These are phyloP conservation scores for Crotalus tigris DNA, from an alignment of 2,113 vertebrate species.

Conservation along the genomic window DNA sequence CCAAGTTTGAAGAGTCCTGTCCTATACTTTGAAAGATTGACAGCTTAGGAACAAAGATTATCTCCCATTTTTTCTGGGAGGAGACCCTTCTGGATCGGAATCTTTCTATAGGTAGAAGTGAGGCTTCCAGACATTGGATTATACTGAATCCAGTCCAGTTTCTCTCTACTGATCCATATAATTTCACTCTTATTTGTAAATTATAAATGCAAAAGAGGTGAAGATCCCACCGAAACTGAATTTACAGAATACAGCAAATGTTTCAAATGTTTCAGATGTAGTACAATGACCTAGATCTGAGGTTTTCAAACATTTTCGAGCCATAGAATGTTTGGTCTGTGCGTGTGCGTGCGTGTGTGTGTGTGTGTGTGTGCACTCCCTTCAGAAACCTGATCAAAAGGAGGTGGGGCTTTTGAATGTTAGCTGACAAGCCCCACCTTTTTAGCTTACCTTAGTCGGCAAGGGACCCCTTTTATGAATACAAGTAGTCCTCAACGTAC, in stretches of 20 bases:
- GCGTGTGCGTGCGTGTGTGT: no score
- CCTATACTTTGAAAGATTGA: not conserved
- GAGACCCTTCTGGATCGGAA: not conserved
- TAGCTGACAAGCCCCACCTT: not conserved
- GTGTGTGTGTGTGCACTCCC: no score
- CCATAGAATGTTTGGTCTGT: not conserved
- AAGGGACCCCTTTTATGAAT: not conserved
- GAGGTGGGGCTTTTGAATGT: not conserved
- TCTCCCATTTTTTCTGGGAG: not conserved
- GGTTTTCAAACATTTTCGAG: not conserved
- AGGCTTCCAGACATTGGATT: not conserved
- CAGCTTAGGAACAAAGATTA: not conserved
- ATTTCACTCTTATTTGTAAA: not conserved
- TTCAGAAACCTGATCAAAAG: not conserved
- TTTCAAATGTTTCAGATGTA: not conserved
- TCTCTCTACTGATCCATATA: not conserved
- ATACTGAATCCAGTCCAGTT: not conserved
- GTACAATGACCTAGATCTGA: not conserved
- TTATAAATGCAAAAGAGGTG: not conserved
- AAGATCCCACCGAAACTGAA: not conserved
- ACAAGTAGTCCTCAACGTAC: no score
- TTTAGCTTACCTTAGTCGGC: not conserved
- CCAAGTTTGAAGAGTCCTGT: no score
- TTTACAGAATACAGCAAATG: not conserved
- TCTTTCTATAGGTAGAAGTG: not conserved